phyloP scores from a whole-genome alignment of 2,888 invertebrate genomes.

The Trichopria drosophilae region DNA sequence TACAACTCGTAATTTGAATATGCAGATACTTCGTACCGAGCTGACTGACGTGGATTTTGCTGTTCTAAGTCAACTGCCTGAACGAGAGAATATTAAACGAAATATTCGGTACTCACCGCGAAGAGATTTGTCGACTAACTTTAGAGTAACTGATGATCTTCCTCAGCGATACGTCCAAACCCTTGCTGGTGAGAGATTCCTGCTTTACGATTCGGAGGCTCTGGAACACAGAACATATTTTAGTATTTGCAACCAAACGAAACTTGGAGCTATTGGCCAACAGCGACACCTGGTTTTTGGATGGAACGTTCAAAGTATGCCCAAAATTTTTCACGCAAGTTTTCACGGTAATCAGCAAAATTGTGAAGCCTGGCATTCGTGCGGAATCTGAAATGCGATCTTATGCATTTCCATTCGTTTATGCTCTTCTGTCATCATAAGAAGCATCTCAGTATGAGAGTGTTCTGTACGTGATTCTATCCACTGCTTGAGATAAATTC shows the following conservation, averaged over 20 bases:
- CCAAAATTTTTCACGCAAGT: neutral
- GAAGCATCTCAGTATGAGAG: neutral
- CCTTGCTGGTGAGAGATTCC: constrained; percentile 7
- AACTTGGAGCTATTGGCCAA: neutral
- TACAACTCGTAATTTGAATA: too few relatives aligned
- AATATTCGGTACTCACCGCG: too few relatives aligned
- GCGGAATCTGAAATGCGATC: too few relatives aligned
- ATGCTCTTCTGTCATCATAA: constrained; percentile 11
- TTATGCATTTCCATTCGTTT: constrained; percentile 9
- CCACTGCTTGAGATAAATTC: constrained; percentile 1
- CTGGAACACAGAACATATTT: neutral
- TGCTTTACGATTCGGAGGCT: constrained; percentile 2
- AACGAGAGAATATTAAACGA: too few relatives aligned
- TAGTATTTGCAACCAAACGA: neutral
- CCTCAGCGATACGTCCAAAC: neutral
- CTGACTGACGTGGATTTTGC: too few relatives aligned
- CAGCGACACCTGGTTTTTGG: neutral
- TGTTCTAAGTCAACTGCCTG: too few relatives aligned
- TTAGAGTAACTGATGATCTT: too few relatives aligned
- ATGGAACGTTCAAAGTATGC: neutral
- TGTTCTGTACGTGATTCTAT: constrained; percentile 5
- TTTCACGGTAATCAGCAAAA: neutral
- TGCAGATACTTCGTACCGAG: too few relatives aligned
- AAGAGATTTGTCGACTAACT: too few relatives aligned
- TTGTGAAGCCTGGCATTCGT: too few relatives aligned